Percentiles rank a stretch among this genome's conserved stretches.
Conservation (phyloP, 2,888 invertebrate genomes). For the Punctoribates punctum region DNA sequence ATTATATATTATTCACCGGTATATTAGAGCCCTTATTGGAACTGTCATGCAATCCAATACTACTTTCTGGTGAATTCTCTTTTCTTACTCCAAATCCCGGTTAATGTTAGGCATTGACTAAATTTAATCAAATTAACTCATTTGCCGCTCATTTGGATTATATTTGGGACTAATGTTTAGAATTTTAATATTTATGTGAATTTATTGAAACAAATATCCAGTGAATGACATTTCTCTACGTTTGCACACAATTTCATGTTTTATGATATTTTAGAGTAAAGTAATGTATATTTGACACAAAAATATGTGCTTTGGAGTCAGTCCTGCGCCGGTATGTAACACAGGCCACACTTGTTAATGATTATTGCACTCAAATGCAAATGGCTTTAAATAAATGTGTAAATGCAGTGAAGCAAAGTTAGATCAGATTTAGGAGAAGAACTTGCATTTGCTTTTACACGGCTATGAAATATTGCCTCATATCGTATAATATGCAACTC, state of each 20-base stretch:
- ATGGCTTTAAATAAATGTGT: constrained; percentile 34
- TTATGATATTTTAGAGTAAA: background rate
- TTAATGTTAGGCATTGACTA: background rate
- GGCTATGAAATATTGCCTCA: constrained; percentile 20
- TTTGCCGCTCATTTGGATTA: too few species aligned
- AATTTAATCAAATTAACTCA: too few species aligned
- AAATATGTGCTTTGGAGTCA: constrained; percentile 12
- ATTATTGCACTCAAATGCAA: constrained; percentile 32
- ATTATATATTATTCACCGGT: background rate
- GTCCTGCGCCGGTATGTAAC: constrained; percentile 29
- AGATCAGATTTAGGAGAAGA: constrained; percentile 22
- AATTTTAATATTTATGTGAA: too few species aligned
- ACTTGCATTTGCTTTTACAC: constrained; percentile 34
- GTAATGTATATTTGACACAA: constrained; percentile 18
- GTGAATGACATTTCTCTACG: background rate
- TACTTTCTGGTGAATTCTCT: background rate
- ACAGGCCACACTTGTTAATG: constrained; percentile 36
- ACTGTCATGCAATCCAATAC: background rate
- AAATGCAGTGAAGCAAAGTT: constrained; percentile 7
- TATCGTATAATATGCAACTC: background rate
- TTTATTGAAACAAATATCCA: background rate
- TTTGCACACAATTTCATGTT: constrained; percentile 13
- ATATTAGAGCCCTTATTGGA: constrained; percentile 21
- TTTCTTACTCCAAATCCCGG: background rate
- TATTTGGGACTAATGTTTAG: too few species aligned